A percentile compares a stretch with the other conserved stretches of the same genome.
These are phyloP conservation scores for Stichopus chloronotus DNA, from an alignment of 35 echinoderm and acorn worm genomes.

Conservation along the genomic window DNA sequence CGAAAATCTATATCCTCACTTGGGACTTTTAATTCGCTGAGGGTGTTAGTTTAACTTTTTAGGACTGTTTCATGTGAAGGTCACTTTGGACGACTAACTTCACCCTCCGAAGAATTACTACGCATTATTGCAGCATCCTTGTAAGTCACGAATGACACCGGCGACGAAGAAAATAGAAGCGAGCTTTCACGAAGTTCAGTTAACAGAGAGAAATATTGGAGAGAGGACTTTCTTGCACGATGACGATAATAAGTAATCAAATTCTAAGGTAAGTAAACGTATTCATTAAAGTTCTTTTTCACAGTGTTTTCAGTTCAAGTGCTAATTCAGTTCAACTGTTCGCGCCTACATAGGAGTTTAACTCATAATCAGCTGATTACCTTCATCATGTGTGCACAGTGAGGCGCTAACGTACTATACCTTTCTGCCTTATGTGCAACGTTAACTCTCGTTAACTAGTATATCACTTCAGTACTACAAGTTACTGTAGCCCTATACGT, in stretches of 20 bases:
- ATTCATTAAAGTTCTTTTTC: neutral
- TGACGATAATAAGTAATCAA: conserved; percentile 43
- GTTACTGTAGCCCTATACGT: too few species aligned
- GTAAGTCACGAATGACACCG: neutral
- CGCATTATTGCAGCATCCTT: conserved; percentile 44
- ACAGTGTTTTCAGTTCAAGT: neutral
- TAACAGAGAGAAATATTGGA: neutral
- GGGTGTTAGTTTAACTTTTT: too few species aligned
- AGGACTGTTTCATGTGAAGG: neutral
- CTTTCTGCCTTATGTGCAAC: too few species aligned
- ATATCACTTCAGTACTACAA: too few species aligned
- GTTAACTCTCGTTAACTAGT: too few species aligned
- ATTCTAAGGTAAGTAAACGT: conserved; percentile 27
- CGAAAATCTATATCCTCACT: too few species aligned
- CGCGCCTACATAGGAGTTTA: neutral
- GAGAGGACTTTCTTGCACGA: neutral
- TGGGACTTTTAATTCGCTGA: too few species aligned
- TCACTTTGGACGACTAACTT: neutral
- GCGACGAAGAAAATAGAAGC: neutral
- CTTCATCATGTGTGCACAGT: neutral
- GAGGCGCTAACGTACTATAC: neutral
- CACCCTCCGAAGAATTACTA: neutral
- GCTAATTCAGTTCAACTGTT: neutral
- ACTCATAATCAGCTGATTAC: conserved; percentile 33
- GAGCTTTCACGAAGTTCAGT: neutral